Base-by-base conservation (phyloP, 2,113 vertebrate genomes). In the Cryptomyrus ogoouensis region DNA sequence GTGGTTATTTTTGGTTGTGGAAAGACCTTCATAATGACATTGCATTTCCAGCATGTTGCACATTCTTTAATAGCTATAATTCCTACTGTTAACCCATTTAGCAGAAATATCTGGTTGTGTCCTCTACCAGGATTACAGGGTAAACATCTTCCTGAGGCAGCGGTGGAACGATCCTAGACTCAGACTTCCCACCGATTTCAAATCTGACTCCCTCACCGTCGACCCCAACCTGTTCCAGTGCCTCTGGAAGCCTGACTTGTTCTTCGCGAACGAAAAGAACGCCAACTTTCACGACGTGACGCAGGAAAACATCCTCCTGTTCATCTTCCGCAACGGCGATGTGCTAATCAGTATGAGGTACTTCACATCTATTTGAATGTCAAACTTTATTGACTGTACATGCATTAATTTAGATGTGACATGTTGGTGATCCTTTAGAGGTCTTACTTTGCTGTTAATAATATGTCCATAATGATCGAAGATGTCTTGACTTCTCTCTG, bases 151-250 rank as follows among this genome's bases (percentile, higher is more conserved):
- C 91, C 95, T 99, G 90, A 96, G 98, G 80, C 98, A 99, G 91
- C 96, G 98, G 87, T 99, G 98, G 98, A 99, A 99, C 17, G 98
- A 99, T 90, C 98, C 98, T 39, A 96, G 98, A 66, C 96, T 99
- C 24, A 96, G 97, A 88, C 95, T 99, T 10, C 98, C 98, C 2
- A 96, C 95, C 44, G 98, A 99, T 42, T 99, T 97, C 92, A 97
- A 98, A 92, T 98, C 97, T 0, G 98, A 99, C 6, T 95, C 98
- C 0, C 92, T 99, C 83, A 99, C 98, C 0, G 96, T 99, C 47
- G 98, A 99, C 62, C 98, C 98, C 47, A 98, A 97, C 17, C 98
- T 99, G 98, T 99, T 98, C 94, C 98, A 99, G 91, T 99, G 98
- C 94, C 95, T 99, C 83, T 99, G 98, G 98, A 99, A 99, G 91